Base-by-base conservation (phyloP, 1,140 invertebrate species). In the Geopemphigus sp. region DNA sequence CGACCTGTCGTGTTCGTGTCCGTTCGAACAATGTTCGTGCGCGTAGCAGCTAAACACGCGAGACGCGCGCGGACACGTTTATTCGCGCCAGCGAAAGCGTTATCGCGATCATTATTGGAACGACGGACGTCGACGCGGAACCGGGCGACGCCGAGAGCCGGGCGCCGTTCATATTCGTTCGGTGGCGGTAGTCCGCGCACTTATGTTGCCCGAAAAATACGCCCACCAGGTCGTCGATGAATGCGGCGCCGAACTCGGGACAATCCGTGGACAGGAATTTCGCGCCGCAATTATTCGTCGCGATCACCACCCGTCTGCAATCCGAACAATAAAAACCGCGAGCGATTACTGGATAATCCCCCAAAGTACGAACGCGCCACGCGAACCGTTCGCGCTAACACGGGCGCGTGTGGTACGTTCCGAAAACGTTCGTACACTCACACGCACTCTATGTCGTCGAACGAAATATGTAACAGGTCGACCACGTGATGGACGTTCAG, bases 401-500 rank as follows among this genome's bases (percentile, higher is more conserved):
- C n/a, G 32, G 8, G 32, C 32, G 8, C 32, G 8, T 39, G 32
- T 39, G 32, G 3, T 39, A 39, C 32, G 8, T 3, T 39, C 8
- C 8, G 32, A 39, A 39, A 39, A n/a, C n/a, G n/a, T n/a, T n/a
- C n/a, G n/a, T n/a, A n/a, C n/a, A n/a, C n/a, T n/a, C 45, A 66
- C 63, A 66, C n/a, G 17, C 63, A 66, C 45, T 66, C 32, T n/a
- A 45, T 66, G n/a, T 66, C n/a, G 19, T 66, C 63, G 11, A 5
- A 66, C 17, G 32, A 6, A 45, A 17, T 45, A 3, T 66, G 45
- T 11, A 66, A 19, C 32, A 66, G 19, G 32, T 66, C 63, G 19
- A 45, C 63, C 1, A 66, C 63, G 19, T 66, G 63, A 66, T 66
- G 63, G 19, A 66, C 45, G 17, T 66, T 66, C 17, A 66, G n/a